These are phyloP conservation scores for Melospiza melodia DNA, from an alignment of 2,113 vertebrate genomes.

Conservation along the genomic window DNA sequence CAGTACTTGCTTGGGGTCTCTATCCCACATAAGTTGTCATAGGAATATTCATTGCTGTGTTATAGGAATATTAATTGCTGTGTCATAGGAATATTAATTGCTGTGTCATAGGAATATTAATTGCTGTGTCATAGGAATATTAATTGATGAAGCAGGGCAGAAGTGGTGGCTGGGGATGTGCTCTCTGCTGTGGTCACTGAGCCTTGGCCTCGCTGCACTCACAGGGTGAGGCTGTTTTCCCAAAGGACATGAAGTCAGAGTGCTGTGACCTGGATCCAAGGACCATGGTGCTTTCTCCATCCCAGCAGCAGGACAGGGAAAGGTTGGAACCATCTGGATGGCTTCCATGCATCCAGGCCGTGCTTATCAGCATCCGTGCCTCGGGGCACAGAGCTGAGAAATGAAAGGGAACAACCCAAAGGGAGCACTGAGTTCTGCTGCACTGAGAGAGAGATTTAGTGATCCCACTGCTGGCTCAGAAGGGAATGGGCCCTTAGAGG, in stretches of 20 bases:
- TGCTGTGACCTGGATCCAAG: background rate
- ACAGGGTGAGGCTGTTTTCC: background rate
- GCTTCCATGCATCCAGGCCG: background rate
- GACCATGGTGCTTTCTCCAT: background rate
- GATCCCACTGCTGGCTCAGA: background rate
- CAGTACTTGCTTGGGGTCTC: background rate
- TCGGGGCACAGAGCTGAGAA: background rate
- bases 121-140: background rate
- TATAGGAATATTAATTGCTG: background rate
- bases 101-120: background rate
- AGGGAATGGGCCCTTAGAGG: background rate
- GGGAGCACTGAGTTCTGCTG: fast-evolving
- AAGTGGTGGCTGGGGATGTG: background rate
- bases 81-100: background rate
- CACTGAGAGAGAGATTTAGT: background rate
- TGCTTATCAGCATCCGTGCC: background rate
- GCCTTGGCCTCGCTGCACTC: fast-evolving
- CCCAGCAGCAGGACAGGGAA: background rate
- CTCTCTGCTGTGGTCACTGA: background rate
- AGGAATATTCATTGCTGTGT: background rate
- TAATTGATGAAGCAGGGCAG: background rate
- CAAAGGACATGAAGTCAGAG: background rate
- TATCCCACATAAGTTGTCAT: fast-evolving
- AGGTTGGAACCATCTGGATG: background rate
- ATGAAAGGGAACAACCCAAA: background rate